phyloP scores from a whole-genome alignment of 2,888 invertebrate species.

The Andrena chrysosceles region DNA sequence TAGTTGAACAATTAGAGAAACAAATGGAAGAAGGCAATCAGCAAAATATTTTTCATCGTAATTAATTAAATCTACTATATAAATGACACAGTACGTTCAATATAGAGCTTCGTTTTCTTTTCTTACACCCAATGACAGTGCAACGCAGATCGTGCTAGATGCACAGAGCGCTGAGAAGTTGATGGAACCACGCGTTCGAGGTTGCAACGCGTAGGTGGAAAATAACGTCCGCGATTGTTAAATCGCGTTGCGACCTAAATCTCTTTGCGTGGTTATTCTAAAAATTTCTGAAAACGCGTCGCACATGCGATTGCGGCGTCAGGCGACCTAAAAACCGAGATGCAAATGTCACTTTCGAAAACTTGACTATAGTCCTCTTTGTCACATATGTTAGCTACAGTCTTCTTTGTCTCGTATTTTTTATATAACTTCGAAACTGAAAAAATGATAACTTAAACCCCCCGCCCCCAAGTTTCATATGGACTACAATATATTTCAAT shows the following conservation, averaged over 20 bases:
- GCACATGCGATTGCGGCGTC: background rate
- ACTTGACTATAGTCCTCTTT: background rate
- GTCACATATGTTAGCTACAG: background rate
- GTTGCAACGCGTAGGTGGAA: background rate
- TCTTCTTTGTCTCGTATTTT: background rate
- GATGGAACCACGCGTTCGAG: background rate
- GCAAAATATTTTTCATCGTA: no score
- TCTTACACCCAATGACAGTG: background rate
- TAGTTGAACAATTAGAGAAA: no score
- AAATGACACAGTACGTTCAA: no score
- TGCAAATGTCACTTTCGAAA: background rate
- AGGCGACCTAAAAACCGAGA: background rate
- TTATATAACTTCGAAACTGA: background rate
- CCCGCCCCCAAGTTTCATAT: no score
- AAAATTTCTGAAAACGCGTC: background rate
- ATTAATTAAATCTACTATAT: no score
- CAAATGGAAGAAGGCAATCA: no score
- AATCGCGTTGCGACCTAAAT: conserved; percentile 4
- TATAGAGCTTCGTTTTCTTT: no score
- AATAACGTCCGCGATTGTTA: conserved; percentile 5
- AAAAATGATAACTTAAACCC: no score
- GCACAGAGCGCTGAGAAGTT: background rate
- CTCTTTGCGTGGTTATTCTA: background rate
- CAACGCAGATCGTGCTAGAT: background rate
- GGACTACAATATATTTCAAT: no score